phyloP scores from a whole-genome alignment of 2,797 vertebrate genomes.

The Microchirus variegatus region DNA sequence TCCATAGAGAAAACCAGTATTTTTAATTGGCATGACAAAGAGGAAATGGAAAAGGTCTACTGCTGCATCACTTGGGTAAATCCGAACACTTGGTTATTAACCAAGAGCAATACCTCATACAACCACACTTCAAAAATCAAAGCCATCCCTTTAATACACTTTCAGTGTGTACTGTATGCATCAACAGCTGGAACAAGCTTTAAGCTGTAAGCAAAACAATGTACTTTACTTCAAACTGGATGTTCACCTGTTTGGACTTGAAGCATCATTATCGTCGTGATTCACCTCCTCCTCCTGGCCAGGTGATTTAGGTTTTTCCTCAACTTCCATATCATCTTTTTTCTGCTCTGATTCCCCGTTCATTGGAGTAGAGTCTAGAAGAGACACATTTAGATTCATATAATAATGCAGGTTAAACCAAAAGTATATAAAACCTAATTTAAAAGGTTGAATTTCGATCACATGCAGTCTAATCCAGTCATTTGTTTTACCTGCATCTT shows the following conservation, averaged over 20 bases:
- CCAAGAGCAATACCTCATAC: too few relatives aligned
- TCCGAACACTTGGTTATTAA: too few relatives aligned
- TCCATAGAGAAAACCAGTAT: too few relatives aligned
- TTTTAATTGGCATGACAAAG: too few relatives aligned
- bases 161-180: background rate
- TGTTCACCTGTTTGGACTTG: slow-evolving; percentile 77
- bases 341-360: slow-evolving; percentile 90
- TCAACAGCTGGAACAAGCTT: background rate
- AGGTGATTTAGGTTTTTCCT: slow-evolving; percentile 72
- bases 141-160: background rate
- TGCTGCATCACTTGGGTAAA: too few relatives aligned
- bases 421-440: too few relatives aligned
- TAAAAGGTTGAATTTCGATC: background rate
- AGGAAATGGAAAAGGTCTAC: too few relatives aligned
- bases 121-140: too few relatives aligned
- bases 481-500: slow-evolving; percentile 61
- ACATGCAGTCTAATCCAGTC: too few relatives aligned
- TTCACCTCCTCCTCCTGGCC: slow-evolving; percentile 58
- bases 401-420: background rate
- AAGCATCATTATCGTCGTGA: slow-evolving; percentile 59
- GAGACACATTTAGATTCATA: background rate
- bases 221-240: background rate
- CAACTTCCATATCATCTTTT: slow-evolving; percentile 71
- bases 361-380: slow-evolving; percentile 85
- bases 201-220: background rate